Evolutionary conservation across 2,113 vertebrate genomes (phyloP).

Genomic region (Anas platyrhynchos): DNA sequence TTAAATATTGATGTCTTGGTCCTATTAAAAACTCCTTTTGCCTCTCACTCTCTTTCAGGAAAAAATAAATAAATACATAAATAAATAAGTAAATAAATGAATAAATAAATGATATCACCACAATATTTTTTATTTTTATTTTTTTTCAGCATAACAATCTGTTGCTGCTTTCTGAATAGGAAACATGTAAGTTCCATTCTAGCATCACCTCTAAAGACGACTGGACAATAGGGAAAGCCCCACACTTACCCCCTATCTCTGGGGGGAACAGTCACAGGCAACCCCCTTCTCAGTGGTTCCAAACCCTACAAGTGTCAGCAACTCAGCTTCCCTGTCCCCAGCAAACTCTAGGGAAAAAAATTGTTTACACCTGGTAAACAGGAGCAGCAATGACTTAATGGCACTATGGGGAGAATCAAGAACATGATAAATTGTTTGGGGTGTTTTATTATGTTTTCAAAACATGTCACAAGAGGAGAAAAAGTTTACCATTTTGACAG

Average conservation of each 20-base stretch:
- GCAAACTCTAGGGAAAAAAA: background rate
- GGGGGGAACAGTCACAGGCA: background rate
- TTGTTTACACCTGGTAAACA: background rate
- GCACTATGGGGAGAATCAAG: background rate
- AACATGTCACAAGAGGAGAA: background rate
- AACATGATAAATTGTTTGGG: background rate
- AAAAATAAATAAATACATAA: background rate
- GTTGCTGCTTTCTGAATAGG: background rate
- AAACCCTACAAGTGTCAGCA: background rate
- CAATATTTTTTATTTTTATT: background rate
- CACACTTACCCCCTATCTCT: background rate
- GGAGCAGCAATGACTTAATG: background rate
- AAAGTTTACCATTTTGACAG: background rate
- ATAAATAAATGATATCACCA: background rate
- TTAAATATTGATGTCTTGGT: background rate
- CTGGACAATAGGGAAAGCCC: background rate
- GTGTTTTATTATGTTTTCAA: background rate
- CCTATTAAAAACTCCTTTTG: background rate
- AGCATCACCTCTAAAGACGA: accelerated
- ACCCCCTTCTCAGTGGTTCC: background rate
- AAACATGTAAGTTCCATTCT: background rate
- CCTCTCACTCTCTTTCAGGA: background rate
- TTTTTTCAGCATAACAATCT: background rate
- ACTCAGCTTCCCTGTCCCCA: no score
- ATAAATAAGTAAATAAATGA: background rate